Evolutionary conservation across 2,797 vertebrate genomes (phyloP).

Genomic region (Crenuchus spilurus): DNA sequence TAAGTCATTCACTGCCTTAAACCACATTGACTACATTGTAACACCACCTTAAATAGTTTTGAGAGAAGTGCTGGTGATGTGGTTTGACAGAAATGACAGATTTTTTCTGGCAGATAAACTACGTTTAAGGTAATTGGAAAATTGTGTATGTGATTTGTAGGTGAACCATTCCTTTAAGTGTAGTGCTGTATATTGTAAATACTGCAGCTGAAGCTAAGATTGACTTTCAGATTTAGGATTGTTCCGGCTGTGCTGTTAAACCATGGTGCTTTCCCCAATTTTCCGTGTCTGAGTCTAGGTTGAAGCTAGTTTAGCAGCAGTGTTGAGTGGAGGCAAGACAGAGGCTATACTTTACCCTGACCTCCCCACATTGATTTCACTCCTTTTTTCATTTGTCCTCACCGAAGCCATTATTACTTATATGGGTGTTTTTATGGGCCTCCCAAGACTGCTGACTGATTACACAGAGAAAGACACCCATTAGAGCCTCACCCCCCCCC

Average conservation of each 20-base stretch:
- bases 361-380: constrained; percentile 62
- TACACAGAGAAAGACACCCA: constrained; percentile 60
- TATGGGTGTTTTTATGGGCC: constrained; percentile 68
- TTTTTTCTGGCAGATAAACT: neutral
- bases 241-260: neutral
- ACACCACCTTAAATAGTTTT: too few relatives aligned
- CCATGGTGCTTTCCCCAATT: neutral
- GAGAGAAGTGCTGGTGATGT: too few relatives aligned
- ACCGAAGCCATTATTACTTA: constrained; percentile 66
- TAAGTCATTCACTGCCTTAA: too few relatives aligned
- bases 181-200: neutral
- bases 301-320: neutral
- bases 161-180: neutral
- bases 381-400: constrained; percentile 66
- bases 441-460: constrained; percentile 65
- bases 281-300: neutral
- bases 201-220: neutral
- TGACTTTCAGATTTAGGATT: neutral
- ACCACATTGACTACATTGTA: too few relatives aligned
- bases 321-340: constrained; percentile 11
- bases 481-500: constrained; percentile 54
- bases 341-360: constrained; percentile 40
- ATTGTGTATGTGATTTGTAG: too few relatives aligned
- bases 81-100: too few relatives aligned
- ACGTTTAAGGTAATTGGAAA: too few relatives aligned